Conservation (phyloP, 2,113 vertebrate genomes). For the Nothoprocta perdicaria region DNA sequence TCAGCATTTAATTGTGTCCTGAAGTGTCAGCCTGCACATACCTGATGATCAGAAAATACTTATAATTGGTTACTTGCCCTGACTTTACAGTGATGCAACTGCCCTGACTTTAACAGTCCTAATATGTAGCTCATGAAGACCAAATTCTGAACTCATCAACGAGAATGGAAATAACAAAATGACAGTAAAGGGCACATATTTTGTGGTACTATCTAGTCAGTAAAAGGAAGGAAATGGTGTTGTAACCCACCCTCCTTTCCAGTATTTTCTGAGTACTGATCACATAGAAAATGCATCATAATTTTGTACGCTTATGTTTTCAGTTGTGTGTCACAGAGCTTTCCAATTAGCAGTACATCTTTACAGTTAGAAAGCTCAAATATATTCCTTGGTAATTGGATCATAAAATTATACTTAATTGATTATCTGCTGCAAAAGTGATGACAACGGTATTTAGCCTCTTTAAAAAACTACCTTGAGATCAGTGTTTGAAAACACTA, state of each 20-base stretch:
- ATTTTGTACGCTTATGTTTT: neutral
- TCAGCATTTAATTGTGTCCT: neutral
- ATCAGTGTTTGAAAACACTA: neutral
- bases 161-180: neutral
- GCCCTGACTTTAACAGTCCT: neutral
- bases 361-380: neutral
- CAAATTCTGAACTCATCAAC: neutral
- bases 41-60: constrained; percentile 5
- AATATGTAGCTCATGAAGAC: neutral
- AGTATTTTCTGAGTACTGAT: neutral
- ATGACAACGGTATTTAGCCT: neutral
- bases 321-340: neutral
- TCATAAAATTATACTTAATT: neutral
- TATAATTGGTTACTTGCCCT: neutral
- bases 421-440: neutral
- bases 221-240: neutral
- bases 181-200: neutral
- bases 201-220: neutral
- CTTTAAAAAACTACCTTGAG: neutral
- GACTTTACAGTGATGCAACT: neutral
- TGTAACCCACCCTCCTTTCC: neutral
- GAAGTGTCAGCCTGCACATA: neutral
- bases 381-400: neutral
- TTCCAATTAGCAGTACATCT: neutral
- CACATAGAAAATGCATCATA: neutral